Conservation (phyloP, 2,797 vertebrate genomes). For the Chromobotia macracanthus region DNA sequence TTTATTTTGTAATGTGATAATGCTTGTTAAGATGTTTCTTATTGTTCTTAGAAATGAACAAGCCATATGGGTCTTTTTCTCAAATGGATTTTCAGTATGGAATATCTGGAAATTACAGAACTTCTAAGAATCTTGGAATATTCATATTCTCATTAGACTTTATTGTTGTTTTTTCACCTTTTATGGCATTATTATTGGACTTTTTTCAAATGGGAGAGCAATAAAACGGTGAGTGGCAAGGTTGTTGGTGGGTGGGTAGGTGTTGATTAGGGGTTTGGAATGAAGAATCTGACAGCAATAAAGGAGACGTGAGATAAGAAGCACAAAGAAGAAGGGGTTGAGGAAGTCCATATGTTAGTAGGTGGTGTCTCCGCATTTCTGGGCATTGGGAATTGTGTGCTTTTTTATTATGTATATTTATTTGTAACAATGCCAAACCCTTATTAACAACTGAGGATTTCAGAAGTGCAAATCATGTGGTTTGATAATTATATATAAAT, state of each 20-base stretch:
- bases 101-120: conserved; percentile 58
- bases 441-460: not conserved
- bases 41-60: conserved; percentile 54
- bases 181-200: conserved; percentile 49
- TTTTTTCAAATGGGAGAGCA: conserved; percentile 21
- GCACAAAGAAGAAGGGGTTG: conserved; percentile 5
- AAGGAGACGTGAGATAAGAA: not conserved
- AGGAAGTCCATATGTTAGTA: conserved; percentile 39
- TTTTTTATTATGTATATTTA: conserved; percentile 1
- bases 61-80: conserved; percentile 30
- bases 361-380: conserved; percentile 30
- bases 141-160: conserved; percentile 21
- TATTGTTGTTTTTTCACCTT: conserved; percentile 44
- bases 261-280: conserved; percentile 22
- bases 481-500: no score
- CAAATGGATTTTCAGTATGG: conserved; percentile 35
- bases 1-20: not conserved
- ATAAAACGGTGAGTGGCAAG: not conserved
- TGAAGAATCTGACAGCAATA: not conserved
- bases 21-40: not conserved
- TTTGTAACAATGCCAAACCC: not conserved
- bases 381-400: conserved; percentile 9
- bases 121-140: conserved; percentile 46
- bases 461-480: not conserved
- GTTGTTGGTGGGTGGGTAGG: not conserved